phyloP scores from a whole-genome alignment of 2,888 invertebrate genomes.

The Ellobium chinense region DNA sequence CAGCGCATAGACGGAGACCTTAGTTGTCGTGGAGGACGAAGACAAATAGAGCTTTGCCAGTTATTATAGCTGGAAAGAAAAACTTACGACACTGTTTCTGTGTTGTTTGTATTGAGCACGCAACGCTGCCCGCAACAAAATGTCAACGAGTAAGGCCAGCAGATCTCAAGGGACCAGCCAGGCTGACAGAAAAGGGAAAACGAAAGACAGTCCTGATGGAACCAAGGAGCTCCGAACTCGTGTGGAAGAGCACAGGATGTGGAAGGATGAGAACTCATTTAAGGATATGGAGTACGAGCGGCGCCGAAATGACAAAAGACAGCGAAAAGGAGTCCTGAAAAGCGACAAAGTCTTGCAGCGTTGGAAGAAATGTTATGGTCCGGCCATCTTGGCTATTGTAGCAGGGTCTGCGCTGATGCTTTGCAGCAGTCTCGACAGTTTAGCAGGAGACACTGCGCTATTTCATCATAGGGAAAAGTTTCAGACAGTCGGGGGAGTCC shows the following conservation, averaged over 20 bases:
- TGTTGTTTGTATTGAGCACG: too few relatives aligned
- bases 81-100: too few relatives aligned
- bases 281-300: slow-evolving; percentile 46
- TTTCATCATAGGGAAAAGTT: slow-evolving; percentile 44
- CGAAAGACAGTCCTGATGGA: too few relatives aligned
- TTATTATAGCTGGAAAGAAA: too few relatives aligned
- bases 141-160: too few relatives aligned
- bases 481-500: slow-evolving; percentile 46
- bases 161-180: too few relatives aligned
- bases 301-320: slow-evolving; percentile 40
- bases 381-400: slow-evolving; percentile 44
- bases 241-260: slow-evolving; percentile 41
- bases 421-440: slow-evolving; percentile 46
- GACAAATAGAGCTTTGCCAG: too few relatives aligned
- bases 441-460: slow-evolving; percentile 48
- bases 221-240: slow-evolving; percentile 11
- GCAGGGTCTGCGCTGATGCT: slow-evolving; percentile 47
- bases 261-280: slow-evolving; percentile 43
- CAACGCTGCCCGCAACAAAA: too few relatives aligned
- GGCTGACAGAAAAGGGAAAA: too few relatives aligned
- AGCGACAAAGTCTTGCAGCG: slow-evolving; percentile 39
- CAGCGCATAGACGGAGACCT: too few relatives aligned
- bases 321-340: slow-evolving; percentile 2
- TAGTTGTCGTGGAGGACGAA: too few relatives aligned
- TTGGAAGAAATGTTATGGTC: slow-evolving; percentile 50